A percentile compares a stretch with the other conserved stretches of the same genome.
These are phyloP conservation scores for Napeogenes inachia DNA, from an alignment of 2,888 invertebrate genomes.

Conservation along the genomic window DNA sequence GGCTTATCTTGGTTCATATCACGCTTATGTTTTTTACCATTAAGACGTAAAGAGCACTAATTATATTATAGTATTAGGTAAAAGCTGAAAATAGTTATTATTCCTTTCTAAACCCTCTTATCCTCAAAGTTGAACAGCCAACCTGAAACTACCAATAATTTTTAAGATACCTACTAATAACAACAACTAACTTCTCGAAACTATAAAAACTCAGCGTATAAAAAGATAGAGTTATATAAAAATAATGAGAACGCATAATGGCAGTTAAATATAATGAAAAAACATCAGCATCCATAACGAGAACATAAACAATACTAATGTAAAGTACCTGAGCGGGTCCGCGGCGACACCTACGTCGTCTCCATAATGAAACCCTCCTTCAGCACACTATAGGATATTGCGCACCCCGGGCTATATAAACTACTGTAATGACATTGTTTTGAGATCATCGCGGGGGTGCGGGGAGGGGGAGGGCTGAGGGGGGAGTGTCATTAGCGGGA, in stretches of 20 bases:
- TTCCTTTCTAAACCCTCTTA: too few relatives aligned
- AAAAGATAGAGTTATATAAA: background rate
- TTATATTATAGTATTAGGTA: too few relatives aligned
- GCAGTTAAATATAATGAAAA: background rate
- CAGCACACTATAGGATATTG: conserved; percentile 28
- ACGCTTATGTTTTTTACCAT: too few relatives aligned
- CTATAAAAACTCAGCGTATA: too few relatives aligned
- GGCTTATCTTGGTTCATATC: too few relatives aligned
- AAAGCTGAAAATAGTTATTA: too few relatives aligned
- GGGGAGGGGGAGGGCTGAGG: conserved; percentile 20
- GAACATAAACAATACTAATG: conserved; percentile 17
- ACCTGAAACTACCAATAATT: too few relatives aligned
- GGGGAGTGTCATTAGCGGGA: conserved; percentile 55
- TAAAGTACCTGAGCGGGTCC: conserved; percentile 1
- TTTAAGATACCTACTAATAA: too few relatives aligned
- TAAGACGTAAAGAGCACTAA: too few relatives aligned
- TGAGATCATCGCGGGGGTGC: conserved; percentile 34
- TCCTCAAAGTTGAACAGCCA: too few relatives aligned
- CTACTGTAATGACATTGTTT: conserved; percentile 55
- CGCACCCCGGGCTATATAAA: conserved; percentile 24
- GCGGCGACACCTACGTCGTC: conserved; percentile 25
- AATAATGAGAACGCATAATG: background rate
- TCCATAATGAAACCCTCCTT: conserved; percentile 25
- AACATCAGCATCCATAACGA: background rate
- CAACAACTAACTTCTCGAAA: too few relatives aligned